Percentiles rank a stretch among this genome's conserved stretches.
These are phyloP conservation scores for Pteropus alecto DNA, from an alignment of 2,113 vertebrate genomes.

Conservation along the genomic window DNA sequence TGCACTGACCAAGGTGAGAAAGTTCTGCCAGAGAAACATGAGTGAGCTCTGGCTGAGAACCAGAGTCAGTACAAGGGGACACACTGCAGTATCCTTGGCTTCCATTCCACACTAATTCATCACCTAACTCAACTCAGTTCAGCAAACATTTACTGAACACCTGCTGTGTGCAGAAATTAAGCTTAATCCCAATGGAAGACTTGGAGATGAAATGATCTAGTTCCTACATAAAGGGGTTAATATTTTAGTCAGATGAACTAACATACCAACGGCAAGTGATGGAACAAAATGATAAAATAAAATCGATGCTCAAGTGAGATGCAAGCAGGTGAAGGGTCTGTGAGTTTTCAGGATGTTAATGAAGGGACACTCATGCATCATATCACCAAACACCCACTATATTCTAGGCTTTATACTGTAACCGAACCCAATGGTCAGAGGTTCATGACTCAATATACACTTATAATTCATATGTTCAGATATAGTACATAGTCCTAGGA, in stretches of 20 bases:
- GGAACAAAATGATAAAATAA: not conserved
- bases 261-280: not conserved
- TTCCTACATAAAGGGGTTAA: not conserved
- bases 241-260: not conserved
- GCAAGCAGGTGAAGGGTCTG: not conserved
- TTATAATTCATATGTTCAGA: not conserved
- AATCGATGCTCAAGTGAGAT: not conserved
- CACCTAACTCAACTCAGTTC: not conserved
- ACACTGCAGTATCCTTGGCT: not conserved
- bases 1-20: not conserved
- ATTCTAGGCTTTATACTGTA: not conserved
- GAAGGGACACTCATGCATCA: not conserved
- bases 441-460: not conserved
- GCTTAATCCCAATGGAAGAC: not conserved
- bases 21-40: not conserved
- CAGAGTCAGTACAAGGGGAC: not conserved
- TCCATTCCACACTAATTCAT: not conserved
- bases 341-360: not conserved
- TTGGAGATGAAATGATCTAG: not conserved
- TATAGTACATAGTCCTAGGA: not conserved
- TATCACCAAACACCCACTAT: not conserved
- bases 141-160: not conserved
- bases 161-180: conserved; percentile 7
- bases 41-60: not conserved
- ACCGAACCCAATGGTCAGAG: not conserved